Percentiles rank a stretch among this genome's conserved stretches.
phyloP scores from a whole-genome alignment of 2,888 invertebrate species.

The Mythimna lalbum region DNA sequence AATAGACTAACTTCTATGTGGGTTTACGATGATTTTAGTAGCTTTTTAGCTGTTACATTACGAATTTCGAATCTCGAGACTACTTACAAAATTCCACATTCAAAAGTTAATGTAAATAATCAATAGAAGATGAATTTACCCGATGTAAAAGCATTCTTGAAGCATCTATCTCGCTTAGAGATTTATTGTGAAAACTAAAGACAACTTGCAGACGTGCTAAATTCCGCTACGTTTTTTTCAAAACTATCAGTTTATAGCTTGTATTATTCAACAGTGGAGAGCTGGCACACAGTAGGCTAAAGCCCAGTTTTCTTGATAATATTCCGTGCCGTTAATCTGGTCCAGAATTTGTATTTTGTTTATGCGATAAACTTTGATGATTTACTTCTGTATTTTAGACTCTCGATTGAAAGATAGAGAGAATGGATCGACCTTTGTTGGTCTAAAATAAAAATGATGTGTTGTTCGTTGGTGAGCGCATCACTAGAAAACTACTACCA shows the following conservation, averaged over 20 bases:
- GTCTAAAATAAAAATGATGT: background rate
- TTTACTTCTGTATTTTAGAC: background rate
- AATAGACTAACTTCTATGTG: conserved; percentile 34
- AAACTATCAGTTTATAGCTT: conserved; percentile 38
- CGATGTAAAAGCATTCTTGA: conserved; percentile 26
- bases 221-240: conserved; percentile 44
- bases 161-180: conserved; percentile 13
- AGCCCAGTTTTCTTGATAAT: conserved; percentile 4
- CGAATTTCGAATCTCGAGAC: conserved; percentile 9
- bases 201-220: conserved; percentile 7
- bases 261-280: conserved; percentile 17
- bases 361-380: conserved; percentile 2
- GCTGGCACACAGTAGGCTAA: conserved; percentile 13
- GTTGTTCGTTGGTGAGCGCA: background rate
- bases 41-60: conserved; percentile 7
- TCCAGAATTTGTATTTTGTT: conserved; percentile 15
- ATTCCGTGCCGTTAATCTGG: conserved; percentile 5
- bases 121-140: conserved; percentile 18
- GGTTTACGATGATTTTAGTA: conserved; percentile 25
- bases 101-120: conserved; percentile 40
- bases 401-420: background rate
- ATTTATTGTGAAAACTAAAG: conserved; percentile 37
- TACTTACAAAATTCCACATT: conserved; percentile 13
- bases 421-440: background rate
- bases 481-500: background rate